A percentile compares a stretch with the other conserved stretches of the same genome.
Conservation (phyloP, 1,140 invertebrate species). For the Reticulitermes speratus region DNA sequence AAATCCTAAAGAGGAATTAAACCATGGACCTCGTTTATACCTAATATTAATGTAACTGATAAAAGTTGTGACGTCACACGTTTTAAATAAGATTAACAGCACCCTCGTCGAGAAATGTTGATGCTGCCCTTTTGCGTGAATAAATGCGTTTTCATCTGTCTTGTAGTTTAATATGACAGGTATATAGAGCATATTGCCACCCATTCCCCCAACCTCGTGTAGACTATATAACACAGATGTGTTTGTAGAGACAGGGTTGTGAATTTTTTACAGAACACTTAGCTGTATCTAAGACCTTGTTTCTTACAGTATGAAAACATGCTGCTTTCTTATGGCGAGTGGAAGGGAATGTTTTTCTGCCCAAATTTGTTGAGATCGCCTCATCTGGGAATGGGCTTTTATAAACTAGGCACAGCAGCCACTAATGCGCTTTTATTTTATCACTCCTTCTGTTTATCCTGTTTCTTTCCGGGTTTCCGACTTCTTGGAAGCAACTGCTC, state of each 20-base stretch:
- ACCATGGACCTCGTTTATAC: too few relatives aligned
- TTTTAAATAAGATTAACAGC: too few relatives aligned
- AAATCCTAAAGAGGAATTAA: too few relatives aligned
- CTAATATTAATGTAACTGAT: too few relatives aligned
- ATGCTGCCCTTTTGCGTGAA: too few relatives aligned
- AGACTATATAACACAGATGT: background rate
- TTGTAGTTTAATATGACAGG: background rate
- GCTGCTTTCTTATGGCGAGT: background rate
- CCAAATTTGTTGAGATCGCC: background rate
- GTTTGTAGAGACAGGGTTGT: background rate
- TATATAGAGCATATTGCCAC: background rate
- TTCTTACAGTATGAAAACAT: background rate
- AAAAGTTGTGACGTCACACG: too few relatives aligned
- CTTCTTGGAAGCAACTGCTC: background rate
- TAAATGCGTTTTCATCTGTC: too few relatives aligned
- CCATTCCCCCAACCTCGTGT: background rate
- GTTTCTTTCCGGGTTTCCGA: background rate
- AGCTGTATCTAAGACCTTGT: background rate
- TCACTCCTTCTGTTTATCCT: background rate
- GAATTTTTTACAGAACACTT: background rate
- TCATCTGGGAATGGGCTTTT: background rate
- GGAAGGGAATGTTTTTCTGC: background rate
- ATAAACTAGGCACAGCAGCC: background rate
- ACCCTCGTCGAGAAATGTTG: too few relatives aligned
- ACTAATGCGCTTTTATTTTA: background rate